Evolutionary conservation across 2,113 vertebrate species (phyloP), one percentile per base, ranked within the genome.

Genomic region (Pseudorectes ferrugineus): DNA sequence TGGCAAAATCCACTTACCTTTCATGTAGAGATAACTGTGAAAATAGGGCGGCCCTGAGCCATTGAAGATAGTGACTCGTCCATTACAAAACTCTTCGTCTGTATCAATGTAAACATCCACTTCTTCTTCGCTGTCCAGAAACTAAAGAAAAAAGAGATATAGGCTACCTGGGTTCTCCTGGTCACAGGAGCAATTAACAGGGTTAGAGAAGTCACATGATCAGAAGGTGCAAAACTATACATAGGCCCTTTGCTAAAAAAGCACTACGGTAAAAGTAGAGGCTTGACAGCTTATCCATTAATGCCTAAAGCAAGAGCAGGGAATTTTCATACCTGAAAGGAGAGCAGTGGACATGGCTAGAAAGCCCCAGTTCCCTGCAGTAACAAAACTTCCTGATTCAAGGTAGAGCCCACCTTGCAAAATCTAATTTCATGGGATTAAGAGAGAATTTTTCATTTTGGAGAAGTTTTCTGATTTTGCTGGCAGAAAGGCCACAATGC

Each of bases 21-120:
- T 99, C 99, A 99, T 99, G 95, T 99, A 99, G 85, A 99, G 98
- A 95, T 99, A 99, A 94, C 99, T 98, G 83, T 99, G 99, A 97
- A 99, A 99, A 97, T 99, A 99, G 5, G 98, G 98, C 12, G 98
- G 98, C 66, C 98, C 98, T 6, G 97, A 98, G 78, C 98, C 98
- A n/a, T 98, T 98, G 89, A 99, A 97, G 48, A 98, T 70, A 63
- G 98, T 98, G 84, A 98, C 96, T 73, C 98, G 98, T 31, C 98
- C 98, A 11, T 98, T 98, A 85, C 98, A 98, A 68, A 99, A 97
- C 86, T 99, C 99, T 96, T 99, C 99, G 82, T 99, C 99, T 33
- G 99, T 99, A 96, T 99, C 99, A 93, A 98, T 98, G 33, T 98
- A 98, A 94, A 98, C 98, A 51, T 99, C 98, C 31, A 98, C 98